A percentile compares a stretch with the other conserved stretches of the same genome.
These are phyloP conservation scores for Saxicola maurus DNA, from an alignment of 2,797 vertebrate genomes.

Conservation along the genomic window DNA sequence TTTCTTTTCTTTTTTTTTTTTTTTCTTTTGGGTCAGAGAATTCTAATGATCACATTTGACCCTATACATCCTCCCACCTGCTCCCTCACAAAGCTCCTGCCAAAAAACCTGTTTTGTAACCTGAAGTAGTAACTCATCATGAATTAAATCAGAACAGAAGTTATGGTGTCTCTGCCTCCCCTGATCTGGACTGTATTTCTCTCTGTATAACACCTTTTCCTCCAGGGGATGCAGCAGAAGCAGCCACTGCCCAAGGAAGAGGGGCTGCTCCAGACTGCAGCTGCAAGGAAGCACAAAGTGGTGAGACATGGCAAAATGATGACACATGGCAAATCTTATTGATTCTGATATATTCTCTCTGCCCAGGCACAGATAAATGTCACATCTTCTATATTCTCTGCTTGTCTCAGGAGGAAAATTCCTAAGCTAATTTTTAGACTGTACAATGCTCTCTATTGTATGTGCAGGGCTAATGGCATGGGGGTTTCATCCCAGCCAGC, in stretches of 20 bases:
- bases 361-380: not conserved
- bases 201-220: not conserved
- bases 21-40: not conserved
- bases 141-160: not conserved
- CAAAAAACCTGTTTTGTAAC: not conserved
- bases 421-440: not conserved
- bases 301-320: not conserved
- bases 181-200: not conserved
- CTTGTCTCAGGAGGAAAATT: not conserved
- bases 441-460: not conserved
- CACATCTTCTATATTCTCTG: not conserved
- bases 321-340: not conserved
- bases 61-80: not conserved
- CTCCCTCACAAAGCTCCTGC: not conserved
- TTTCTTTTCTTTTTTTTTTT: not conserved
- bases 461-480: fast-evolving
- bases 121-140: not conserved
- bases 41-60: not conserved
- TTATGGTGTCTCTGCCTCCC: not conserved
- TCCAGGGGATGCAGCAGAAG: not conserved
- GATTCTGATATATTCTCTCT: not conserved
- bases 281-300: not conserved
- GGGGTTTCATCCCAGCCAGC: not conserved
- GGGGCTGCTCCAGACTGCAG: not conserved
- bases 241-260: not conserved